Conservation (phyloP, 1,140 invertebrate genomes). For the Ephestia elutella region DNA sequence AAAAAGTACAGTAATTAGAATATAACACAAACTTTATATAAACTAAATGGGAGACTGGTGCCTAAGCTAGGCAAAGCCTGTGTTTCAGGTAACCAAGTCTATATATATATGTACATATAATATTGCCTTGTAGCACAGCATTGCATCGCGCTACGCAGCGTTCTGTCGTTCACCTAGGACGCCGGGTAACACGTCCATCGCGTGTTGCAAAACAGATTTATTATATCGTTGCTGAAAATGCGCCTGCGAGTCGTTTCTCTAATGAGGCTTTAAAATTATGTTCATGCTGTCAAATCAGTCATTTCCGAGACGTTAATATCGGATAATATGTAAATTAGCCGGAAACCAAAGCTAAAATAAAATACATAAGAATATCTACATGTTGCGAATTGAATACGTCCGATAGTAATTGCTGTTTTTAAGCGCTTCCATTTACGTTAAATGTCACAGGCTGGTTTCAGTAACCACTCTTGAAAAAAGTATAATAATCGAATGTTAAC, state of each 20-base stretch:
- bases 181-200: background rate
- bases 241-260: background rate
- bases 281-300: background rate
- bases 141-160: too few relatives aligned
- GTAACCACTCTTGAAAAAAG: background rate
- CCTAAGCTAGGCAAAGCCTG: too few relatives aligned
- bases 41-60: too few relatives aligned
- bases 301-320: background rate
- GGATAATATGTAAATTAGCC: background rate
- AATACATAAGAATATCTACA: background rate
- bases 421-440: background rate
- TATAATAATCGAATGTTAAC: background rate
- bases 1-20: too few relatives aligned
- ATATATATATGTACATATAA: too few relatives aligned
- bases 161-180: too few relatives aligned
- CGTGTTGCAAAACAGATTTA: background rate
- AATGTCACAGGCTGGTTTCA: background rate
- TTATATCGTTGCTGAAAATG: background rate
- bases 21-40: too few relatives aligned
- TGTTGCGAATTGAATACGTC: background rate
- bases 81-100: too few relatives aligned
- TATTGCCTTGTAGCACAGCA: too few relatives aligned
- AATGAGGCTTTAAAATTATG: background rate
- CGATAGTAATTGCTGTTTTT: background rate
- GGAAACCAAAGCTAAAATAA: background rate